Evolutionary conservation across 2,888 invertebrate species (phyloP).

Genomic region (Busseola fusca): DNA sequence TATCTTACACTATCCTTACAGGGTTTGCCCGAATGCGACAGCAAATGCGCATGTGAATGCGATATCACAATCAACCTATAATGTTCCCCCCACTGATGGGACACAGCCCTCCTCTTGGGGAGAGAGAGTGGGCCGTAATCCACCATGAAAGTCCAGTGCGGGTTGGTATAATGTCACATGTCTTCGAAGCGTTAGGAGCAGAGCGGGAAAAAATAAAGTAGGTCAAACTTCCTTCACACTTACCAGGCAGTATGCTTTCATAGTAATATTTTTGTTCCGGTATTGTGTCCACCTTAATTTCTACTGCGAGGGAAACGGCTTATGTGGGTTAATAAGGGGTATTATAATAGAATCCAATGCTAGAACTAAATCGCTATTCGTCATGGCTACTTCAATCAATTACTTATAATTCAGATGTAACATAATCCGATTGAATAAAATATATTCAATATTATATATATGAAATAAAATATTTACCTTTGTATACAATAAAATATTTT

Average conservation of each 20-base stretch:
- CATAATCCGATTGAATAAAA: not conserved
- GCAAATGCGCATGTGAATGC: too few species aligned
- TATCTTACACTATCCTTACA: too few species aligned
- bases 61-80: too few species aligned
- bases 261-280: constrained; percentile 8
- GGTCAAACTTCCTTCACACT: not conserved
- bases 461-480: constrained; percentile 3
- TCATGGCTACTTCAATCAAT: constrained; percentile 26
- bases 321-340: not conserved
- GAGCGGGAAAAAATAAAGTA: not conserved
- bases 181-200: too few species aligned
- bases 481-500: too few species aligned
- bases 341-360: constrained; percentile 4
- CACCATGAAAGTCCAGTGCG: too few species aligned
- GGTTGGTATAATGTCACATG: too few species aligned
- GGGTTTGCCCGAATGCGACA: too few species aligned
- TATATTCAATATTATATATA: not conserved
- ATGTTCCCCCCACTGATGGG: too few species aligned
- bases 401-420: constrained; percentile 12
- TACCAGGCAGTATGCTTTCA: constrained; percentile 30
- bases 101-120: too few species aligned
- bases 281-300: not conserved
- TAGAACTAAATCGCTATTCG: constrained; percentile 15
- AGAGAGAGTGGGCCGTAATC: too few species aligned
- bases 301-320: constrained; percentile 2